Base-by-base conservation (phyloP, 2,797 vertebrate species). In the Ataeniobius toweri region DNA sequence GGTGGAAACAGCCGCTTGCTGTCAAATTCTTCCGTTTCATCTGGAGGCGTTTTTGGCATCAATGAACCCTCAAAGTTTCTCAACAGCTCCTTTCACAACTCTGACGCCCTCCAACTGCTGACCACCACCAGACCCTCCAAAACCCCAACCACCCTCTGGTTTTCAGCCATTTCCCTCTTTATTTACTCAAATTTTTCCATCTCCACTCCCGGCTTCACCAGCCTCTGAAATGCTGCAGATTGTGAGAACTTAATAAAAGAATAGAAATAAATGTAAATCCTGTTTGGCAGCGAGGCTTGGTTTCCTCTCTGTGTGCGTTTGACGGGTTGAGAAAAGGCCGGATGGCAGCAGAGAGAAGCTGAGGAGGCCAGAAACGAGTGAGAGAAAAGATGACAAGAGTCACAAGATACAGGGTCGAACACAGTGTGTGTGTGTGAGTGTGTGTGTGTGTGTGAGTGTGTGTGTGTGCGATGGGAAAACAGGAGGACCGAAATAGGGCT, bases 51-150 rank as follows among this genome's bases (percentile, higher is more conserved):
- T 79, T 70, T 31, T 81, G 82, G 82, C 87, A 79, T 41, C 76
- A 53, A 74, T 51, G 14, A 84, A 76, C 24, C 55, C 84, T 71
- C 58, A 71, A 56, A 70, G 26, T 84, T 80, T 56, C 85, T 90
- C 84, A 91, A 87, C 86, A 80, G 76, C 70, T 84, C 68, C 87
- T 87, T 92, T 91, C 85, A 90, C 81, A 80, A 73, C 78, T 48
- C 56, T 2, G 1, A 18, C 31, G 1, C 6, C 9, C 72, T 36
- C 79, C 53, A 20, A 70, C 71, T 53, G 46, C 73, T 75, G 18
- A 28, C 6, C 24, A 18, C 0, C 51, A 6, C 1, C 51, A 53
- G 51, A 5, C 46, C 13, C 44, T 16, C 67, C 46, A 36, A n/a
- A 22, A 65, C 74, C 53, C 77, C 78, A 50, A 68, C 9, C 53